phyloP scores from a whole-genome alignment of 2,113 vertebrate genomes.

The Capreolus pygargus region DNA sequence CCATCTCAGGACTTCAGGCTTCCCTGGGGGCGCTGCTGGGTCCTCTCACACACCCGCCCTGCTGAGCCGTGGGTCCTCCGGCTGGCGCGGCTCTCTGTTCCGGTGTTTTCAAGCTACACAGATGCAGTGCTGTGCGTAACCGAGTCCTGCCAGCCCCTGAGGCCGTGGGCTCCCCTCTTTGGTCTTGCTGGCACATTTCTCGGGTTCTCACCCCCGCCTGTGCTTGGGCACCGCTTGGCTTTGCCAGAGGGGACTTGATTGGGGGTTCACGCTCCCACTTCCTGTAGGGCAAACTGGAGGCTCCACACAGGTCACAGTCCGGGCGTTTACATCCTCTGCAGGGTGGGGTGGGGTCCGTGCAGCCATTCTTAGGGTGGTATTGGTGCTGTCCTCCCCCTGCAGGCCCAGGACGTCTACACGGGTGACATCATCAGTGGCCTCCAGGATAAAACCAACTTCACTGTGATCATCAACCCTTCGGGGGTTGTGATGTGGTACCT shows the following conservation, averaged over 20 bases:
- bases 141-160: background rate
- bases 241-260: background rate
- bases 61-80: background rate
- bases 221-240: background rate
- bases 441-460: slow-evolving; percentile 83
- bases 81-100: background rate
- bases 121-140: background rate
- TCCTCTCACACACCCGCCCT: background rate
- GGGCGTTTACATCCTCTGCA: background rate
- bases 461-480: slow-evolving; percentile 88
- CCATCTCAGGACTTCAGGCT: background rate
- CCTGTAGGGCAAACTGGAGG: background rate
- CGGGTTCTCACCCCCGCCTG: background rate
- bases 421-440: slow-evolving; percentile 72
- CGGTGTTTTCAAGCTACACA: background rate
- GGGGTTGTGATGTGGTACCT: slow-evolving; percentile 97
- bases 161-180: background rate
- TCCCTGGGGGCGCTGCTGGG: background rate
- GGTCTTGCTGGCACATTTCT: background rate
- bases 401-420: slow-evolving; percentile 85
- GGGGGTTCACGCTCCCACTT: background rate
- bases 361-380: background rate
- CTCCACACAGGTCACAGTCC: background rate
- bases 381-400: background rate
- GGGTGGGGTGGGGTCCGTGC: background rate